A percentile compares a stretch with the other conserved stretches of the same genome.
Conservation (phyloP, 2,888 invertebrate genomes). For the Drosophila recens region DNA sequence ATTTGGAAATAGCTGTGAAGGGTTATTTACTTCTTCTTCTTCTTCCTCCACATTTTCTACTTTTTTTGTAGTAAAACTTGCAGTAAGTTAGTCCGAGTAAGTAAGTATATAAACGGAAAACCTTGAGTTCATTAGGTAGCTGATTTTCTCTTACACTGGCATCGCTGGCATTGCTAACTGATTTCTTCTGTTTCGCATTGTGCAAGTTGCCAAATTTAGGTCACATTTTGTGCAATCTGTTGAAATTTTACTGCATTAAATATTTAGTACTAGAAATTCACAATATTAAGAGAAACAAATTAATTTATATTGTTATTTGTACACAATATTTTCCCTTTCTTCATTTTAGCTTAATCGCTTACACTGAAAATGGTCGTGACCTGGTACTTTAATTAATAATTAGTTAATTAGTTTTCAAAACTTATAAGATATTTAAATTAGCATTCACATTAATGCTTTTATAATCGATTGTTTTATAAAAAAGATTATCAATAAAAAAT, state of each 20-base stretch:
- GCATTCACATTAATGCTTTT: too few species aligned
- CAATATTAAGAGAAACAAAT: too few species aligned
- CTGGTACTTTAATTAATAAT: too few species aligned
- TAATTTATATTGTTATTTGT: too few species aligned
- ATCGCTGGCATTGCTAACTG: conserved; percentile 6
- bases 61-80: conserved; percentile 10
- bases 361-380: too few species aligned
- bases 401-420: neutral
- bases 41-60: neutral
- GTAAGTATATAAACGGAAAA: conserved; percentile 24
- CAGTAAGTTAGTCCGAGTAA: conserved; percentile 15
- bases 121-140: conserved; percentile 58
- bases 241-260: neutral
- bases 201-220: conserved; percentile 36
- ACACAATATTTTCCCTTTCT: too few species aligned
- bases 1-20: conserved; percentile 71
- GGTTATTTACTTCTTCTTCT: conserved; percentile 52
- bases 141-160: conserved; percentile 18
- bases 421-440: too few species aligned
- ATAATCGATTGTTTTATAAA: too few species aligned
- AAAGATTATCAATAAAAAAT: too few species aligned
- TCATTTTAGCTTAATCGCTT: too few species aligned
- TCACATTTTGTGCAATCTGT: conserved; percentile 31
- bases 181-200: conserved; percentile 23
- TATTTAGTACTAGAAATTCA: neutral